These are phyloP conservation scores for Chaetodon trifasciatus DNA, from an alignment of 2,797 vertebrate genomes.

Conservation along the genomic window DNA sequence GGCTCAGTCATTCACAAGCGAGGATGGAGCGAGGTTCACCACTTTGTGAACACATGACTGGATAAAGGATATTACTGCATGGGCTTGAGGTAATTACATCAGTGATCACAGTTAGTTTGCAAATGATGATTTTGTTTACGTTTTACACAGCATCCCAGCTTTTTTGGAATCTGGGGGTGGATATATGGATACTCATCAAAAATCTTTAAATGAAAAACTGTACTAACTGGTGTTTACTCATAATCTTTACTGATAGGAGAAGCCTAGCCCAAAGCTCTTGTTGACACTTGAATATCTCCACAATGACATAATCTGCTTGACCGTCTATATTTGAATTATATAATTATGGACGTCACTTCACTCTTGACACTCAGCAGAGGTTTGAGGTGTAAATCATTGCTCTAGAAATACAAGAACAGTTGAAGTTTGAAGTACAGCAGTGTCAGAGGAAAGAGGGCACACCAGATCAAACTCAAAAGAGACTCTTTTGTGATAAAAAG, in stretches of 20 bases:
- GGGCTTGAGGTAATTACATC: too few relatives aligned
- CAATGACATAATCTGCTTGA: constrained; percentile 28
- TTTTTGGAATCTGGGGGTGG: constrained; percentile 37
- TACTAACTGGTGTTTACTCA: constrained; percentile 47
- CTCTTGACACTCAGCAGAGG: not conserved
- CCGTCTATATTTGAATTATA: not conserved
- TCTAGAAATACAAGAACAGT: not conserved
- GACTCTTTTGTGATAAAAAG: not conserved
- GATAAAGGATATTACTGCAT: too few relatives aligned
- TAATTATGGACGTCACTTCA: not conserved
- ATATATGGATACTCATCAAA: constrained; percentile 28
- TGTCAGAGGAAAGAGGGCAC: constrained; percentile 4
- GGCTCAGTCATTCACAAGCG: too few relatives aligned
- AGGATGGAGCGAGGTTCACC: too few relatives aligned
- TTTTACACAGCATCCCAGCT: too few relatives aligned
- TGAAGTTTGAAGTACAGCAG: not conserved
- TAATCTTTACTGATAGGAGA: constrained; percentile 19
- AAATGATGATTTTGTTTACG: too few relatives aligned
- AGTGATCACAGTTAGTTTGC: too few relatives aligned
- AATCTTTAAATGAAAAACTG: constrained; percentile 16
- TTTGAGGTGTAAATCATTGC: not conserved
- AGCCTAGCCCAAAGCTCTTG: constrained; percentile 17
- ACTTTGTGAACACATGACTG: too few relatives aligned
- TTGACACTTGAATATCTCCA: constrained; percentile 47
- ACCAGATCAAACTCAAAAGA: not conserved